Base-by-base conservation (phyloP, 2,888 invertebrate species). In the Neoaliturus tenellus region DNA sequence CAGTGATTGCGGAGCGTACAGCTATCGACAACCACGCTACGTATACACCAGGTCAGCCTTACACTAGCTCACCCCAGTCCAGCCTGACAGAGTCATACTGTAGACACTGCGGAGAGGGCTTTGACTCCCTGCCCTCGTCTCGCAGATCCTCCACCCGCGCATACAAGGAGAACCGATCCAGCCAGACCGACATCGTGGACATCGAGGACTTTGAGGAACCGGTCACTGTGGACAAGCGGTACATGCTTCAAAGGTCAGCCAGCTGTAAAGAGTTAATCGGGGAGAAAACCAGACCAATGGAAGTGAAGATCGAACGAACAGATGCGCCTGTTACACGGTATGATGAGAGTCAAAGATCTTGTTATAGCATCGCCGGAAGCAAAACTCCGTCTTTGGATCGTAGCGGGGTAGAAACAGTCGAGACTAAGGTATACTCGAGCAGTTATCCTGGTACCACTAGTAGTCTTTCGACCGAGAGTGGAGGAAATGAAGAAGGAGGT, bases 391-490 rank as follows among this genome's bases (percentile, higher is more conserved):
- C 92, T 85, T 91, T 95, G 85, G 96, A 96, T 89, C 92, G 93
- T 8, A 94, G 93, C 88, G 94, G 95, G 89, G 94, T 95, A 89
- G 93, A 93, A 85, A 84, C 85, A 17, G 92, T 93, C 0, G 92
- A 95, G 87, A 93, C 94, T 80, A 96, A 96, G 90, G 94, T 96
- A 5, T 97, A 96, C 91, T 96, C 96, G 28, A 96, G 96, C 86
- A 96, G 96, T 90, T 97, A 96, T 90, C 97, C 97, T 28, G 97
- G 97, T 83, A 89, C 89, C n/a, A 96, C 96, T 80, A 93, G 94
- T 4, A 93, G 94, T 83, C 90, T 92, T 85, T 92, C 92, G 41
- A 95, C 94, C 89, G 93, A 93, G 89, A 93, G 94, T 39, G 92
- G 93, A 88, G 95, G 94, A 88, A 92, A 93, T 88, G 93, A 92